Percentiles rank a stretch among this genome's conserved stretches.
These are phyloP conservation scores for Acanthurus lineatus DNA, from an alignment of 2,797 vertebrate species.

Conservation along the genomic window DNA sequence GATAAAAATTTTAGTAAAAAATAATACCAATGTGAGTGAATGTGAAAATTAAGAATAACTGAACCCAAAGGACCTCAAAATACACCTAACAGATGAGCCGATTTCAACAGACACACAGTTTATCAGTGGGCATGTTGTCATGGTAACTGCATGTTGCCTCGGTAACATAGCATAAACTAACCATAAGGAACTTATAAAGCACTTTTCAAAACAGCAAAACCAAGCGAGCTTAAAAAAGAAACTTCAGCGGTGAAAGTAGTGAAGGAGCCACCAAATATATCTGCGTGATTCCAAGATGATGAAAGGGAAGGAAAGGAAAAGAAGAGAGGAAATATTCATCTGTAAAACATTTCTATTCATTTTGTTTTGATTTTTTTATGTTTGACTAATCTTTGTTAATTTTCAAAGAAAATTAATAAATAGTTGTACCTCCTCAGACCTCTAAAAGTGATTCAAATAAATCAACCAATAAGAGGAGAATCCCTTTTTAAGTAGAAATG, in stretches of 20 bases:
- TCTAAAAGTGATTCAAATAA: neutral
- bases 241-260: neutral
- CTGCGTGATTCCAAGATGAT: neutral
- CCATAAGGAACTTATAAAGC: conserved; percentile 27
- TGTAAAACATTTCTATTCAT: neutral
- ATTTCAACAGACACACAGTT: conserved; percentile 8
- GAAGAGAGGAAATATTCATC: neutral
- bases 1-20: neutral
- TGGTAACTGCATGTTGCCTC: conserved; percentile 35
- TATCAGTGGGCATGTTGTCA: conserved; percentile 22
- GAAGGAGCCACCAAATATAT: neutral
- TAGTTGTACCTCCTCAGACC: neutral
- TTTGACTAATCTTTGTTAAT: neutral
- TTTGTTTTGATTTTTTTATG: neutral
- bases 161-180: conserved; percentile 44
- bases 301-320: neutral
- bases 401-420: neutral
- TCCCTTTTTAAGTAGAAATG: neutral
- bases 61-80: conserved; percentile 18
- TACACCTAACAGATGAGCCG: conserved; percentile 38
- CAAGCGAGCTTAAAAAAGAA: neutral
- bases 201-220: conserved; percentile 16
- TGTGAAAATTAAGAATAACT: neutral
- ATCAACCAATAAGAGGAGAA: too few relatives aligned
- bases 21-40: conserved; percentile 7